Evolutionary conservation across 2,888 invertebrate genomes (phyloP).

Genomic region (Lathronympha strigana): DNA sequence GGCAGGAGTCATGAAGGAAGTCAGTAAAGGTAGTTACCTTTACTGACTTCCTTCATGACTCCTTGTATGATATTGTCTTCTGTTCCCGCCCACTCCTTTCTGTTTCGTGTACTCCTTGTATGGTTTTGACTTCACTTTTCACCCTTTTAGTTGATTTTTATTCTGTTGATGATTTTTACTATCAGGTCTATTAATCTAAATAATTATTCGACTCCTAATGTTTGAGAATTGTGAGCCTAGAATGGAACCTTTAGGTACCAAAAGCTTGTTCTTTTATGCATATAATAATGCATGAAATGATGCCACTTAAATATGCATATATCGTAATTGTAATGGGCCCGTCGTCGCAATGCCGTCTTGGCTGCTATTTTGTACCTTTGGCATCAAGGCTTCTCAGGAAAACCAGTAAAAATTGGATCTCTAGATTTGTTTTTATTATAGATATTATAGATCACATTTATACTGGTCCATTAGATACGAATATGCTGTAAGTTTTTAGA

Average conservation of each 20-base stretch:
- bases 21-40: too few species aligned
- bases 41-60: too few species aligned
- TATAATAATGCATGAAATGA: slow-evolving; percentile 36
- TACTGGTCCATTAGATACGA: neutral
- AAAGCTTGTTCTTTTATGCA: slow-evolving; percentile 10
- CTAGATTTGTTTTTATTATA: neutral
- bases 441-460: neutral
- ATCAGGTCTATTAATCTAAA: too few species aligned
- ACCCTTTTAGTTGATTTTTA: too few species aligned
- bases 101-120: too few species aligned
- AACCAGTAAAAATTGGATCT: neutral
- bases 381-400: neutral
- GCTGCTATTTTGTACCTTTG: neutral
- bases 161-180: too few species aligned
- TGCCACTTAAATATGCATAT: slow-evolving; percentile 41
- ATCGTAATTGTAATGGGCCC: slow-evolving; percentile 53
- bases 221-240: neutral
- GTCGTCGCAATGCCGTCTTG: slow-evolving; percentile 46
- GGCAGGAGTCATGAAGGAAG: too few species aligned
- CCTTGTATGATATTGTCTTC: too few species aligned
- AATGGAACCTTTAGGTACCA: neutral
- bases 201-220: neutral
- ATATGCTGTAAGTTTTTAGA: neutral
- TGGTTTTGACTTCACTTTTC: too few species aligned
- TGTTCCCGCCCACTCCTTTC: too few species aligned